Evolutionary conservation across 1,140 invertebrate genomes (phyloP).

Genomic region (Rhagoletis zephyria): DNA sequence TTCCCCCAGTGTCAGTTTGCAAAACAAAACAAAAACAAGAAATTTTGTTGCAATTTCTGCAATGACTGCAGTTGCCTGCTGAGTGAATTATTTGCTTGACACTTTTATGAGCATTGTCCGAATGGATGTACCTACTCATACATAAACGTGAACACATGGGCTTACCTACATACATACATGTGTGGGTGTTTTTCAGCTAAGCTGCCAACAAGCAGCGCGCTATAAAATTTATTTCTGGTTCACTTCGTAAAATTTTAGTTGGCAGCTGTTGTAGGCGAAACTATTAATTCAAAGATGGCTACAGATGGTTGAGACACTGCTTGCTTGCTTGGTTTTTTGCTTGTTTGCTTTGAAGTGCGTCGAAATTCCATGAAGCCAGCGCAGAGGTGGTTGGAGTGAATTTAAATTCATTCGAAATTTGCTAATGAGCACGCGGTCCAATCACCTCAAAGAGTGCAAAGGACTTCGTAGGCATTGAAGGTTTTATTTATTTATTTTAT

Average conservation of each 20-base stretch:
- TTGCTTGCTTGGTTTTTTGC: neutral
- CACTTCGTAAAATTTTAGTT: neutral
- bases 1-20: neutral
- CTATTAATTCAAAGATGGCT: neutral
- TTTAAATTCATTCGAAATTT: too few relatives aligned
- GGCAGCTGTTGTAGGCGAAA: neutral
- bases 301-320: neutral
- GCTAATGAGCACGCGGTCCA: too few relatives aligned
- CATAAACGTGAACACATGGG: neutral
- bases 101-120: conserved; percentile 9
- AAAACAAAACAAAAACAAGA: neutral
- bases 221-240: neutral
- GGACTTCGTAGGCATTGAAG: too few relatives aligned
- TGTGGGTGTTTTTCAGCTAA: neutral
- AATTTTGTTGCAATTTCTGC: conserved; percentile 13
- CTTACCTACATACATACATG: neutral
- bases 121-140: neutral
- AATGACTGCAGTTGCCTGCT: neutral
- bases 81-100: conserved; percentile 31
- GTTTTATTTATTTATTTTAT: too few relatives aligned
- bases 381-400: too few relatives aligned
- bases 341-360: too few relatives aligned
- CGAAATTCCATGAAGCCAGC: too few relatives aligned
- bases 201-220: neutral
- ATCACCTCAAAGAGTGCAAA: too few relatives aligned